Percentiles rank a stretch among this genome's conserved stretches.
Evolutionary conservation across 2,888 invertebrate species (phyloP).

Genomic region (Chrysomela aeneicollis): DNA sequence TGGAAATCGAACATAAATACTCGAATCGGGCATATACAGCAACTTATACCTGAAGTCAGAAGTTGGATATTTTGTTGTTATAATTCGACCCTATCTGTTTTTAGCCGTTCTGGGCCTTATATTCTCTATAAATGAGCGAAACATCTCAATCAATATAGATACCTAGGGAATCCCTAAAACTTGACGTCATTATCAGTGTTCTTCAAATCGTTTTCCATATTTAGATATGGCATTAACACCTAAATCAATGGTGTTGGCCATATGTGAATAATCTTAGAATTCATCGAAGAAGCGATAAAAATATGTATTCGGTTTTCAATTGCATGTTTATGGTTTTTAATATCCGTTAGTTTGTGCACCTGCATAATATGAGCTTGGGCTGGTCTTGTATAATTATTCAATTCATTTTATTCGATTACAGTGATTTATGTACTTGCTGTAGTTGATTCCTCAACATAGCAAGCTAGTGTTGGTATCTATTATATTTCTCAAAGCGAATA

Average conservation of each 20-base stretch:
- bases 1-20: background rate
- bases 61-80: background rate
- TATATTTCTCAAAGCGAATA: conserved; percentile 28
- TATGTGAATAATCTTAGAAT: conserved; percentile 8
- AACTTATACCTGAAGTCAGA: background rate
- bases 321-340: conserved; percentile 41
- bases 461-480: conserved; percentile 31
- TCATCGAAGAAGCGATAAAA: conserved; percentile 25
- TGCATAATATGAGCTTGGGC: conserved; percentile 30
- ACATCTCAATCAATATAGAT: too few relatives aligned
- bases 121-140: conserved; percentile 19
- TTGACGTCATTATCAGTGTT: too few relatives aligned
- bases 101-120: background rate
- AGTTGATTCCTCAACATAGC: conserved; percentile 31
- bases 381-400: conserved; percentile 39
- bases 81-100: background rate
- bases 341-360: conserved; percentile 43
- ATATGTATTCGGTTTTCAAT: conserved; percentile 30
- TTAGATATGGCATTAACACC: too few relatives aligned
- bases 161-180: too few relatives aligned
- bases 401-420: conserved; percentile 43
- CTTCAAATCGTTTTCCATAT: too few relatives aligned
- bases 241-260: background rate
- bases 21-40: background rate
- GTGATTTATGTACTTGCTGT: conserved; percentile 41